Conservation (phyloP, 1,140 invertebrate genomes). For the Rhagoletis zephyria region DNA sequence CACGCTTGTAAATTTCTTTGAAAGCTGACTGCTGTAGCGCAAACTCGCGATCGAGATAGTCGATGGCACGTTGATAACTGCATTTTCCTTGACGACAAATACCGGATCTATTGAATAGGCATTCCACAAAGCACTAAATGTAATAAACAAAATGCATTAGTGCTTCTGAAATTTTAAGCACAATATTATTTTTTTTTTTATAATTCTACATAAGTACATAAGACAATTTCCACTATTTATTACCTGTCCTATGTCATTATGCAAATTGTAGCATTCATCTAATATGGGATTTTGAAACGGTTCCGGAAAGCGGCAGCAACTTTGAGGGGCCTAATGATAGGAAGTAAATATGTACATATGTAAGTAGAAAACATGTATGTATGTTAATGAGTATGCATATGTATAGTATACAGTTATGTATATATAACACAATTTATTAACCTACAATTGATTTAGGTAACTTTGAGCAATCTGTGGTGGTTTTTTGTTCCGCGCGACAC, state of each 20-base stretch:
- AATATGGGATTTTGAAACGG: conserved; percentile 17
- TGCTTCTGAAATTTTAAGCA: background rate
- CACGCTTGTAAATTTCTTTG: conserved; percentile 42
- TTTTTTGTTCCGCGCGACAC: background rate
- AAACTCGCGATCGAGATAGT: conserved; percentile 7
- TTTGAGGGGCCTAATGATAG: conserved; percentile 24
- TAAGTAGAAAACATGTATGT: background rate
- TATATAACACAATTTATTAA: background rate
- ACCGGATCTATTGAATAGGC: background rate
- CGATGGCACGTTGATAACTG: background rate
- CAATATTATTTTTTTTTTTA: background rate
- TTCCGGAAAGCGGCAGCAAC: conserved; percentile 41
- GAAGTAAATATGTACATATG: background rate
- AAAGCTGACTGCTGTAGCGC: background rate
- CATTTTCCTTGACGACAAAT: conserved; percentile 36
- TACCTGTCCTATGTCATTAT: conserved; percentile 21
- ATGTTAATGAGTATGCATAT: background rate
- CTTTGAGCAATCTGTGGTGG: conserved; percentile 8
- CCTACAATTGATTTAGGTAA: conserved; percentile 37
- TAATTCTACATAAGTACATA: background rate
- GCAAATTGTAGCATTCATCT: background rate
- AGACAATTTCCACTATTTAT: background rate
- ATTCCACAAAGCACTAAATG: conserved; percentile 40
- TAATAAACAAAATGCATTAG: background rate
- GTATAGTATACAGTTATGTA: background rate